Base-by-base conservation (phyloP, 1,140 invertebrate genomes). In the Drosophila cardini region DNA sequence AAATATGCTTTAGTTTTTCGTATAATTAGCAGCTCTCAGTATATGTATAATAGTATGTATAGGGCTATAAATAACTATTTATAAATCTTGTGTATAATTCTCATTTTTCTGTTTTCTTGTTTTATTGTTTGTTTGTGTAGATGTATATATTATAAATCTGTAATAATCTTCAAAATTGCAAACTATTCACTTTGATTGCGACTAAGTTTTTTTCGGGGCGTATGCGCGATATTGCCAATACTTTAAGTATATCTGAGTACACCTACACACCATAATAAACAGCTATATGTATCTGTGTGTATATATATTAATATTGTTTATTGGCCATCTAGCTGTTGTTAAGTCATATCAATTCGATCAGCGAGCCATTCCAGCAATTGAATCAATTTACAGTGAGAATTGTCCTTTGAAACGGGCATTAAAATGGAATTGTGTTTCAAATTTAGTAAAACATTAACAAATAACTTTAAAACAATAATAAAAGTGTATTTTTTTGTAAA, bases 71-170 rank as follows among this genome's bases (percentile, higher is more conserved):
- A 72, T 72, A 70, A 52, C 57, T 74, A 70, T 74, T 65, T 86
- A 76, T 89, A 87, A 86, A 86, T 75, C 60, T 72, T 63, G 65
- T 85, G 72, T 86, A 87, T 86, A 87, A 76, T 75, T 69, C 58
- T 48, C 58, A 64, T 53, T 63, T 26, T 62, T 65, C 21, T 71
- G 43, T 53, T 42, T 55, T 62, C 55, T 67, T 60, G 55, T 73
- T 55, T 67, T 80, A 42, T 64, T 43, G 18, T 62, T 62, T 62
- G 45, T 62, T 50, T 48, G 50, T 64, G 46, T 57, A 71, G 45
- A 50, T 63, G 2, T 21, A 61, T 74, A 61, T 74, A 46, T 72
- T 21, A 53, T 71, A 75, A 64, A 71, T 53, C 30, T 71, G 55
- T 75, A 71, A 71, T 71, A 61, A 71, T 62, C 65, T 78, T 43